Evolutionary conservation across 2,113 vertebrate species (phyloP).

Genomic region (Taxidea taxus): DNA sequence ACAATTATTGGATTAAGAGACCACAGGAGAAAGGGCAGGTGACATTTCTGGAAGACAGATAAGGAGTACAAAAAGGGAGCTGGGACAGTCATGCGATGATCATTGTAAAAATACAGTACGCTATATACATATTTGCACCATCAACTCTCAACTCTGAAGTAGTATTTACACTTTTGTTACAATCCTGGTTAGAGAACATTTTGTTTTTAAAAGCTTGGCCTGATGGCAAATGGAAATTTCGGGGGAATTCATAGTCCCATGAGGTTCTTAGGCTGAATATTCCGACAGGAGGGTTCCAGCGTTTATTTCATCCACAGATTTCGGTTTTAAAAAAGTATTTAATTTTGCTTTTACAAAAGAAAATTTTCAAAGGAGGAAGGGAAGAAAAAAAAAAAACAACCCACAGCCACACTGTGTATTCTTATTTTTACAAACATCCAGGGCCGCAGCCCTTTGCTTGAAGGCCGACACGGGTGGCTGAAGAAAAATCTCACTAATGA

Average conservation of each 20-base stretch:
- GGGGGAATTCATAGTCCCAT: conserved; percentile 53
- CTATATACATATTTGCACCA: conserved; percentile 81
- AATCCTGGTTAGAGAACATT: conserved; percentile 74
- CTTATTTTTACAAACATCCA: background rate
- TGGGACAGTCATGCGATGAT: conserved; percentile 74
- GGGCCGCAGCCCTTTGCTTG: background rate
- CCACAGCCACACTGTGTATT: background rate
- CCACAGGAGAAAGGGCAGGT: conserved; percentile 71
- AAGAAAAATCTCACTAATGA: conserved; percentile 63
- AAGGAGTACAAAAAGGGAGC: conserved; percentile 72
- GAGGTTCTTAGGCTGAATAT: conserved; percentile 57
- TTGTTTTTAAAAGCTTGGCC: conserved; percentile 77
- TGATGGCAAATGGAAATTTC: conserved; percentile 58
- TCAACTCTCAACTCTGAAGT: conserved; percentile 71
- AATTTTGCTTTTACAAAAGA: conserved; percentile 68
- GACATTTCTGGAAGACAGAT: conserved; percentile 77
- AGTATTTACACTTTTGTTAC: conserved; percentile 82
- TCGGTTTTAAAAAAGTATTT: conserved; percentile 63
- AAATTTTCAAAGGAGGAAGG: background rate
- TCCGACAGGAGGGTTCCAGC: conserved; percentile 37
- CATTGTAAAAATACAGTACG: conserved; percentile 82
- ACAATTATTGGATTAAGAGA: conserved; percentile 78
- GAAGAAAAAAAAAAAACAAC: background rate
- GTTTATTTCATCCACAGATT: conserved; percentile 70
- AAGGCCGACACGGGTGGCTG: conserved; percentile 23